Evolutionary conservation across 2,888 invertebrate genomes (phyloP), one percentile per base, ranked within the genome.

Genomic region (Ophonus ardosiacus): DNA sequence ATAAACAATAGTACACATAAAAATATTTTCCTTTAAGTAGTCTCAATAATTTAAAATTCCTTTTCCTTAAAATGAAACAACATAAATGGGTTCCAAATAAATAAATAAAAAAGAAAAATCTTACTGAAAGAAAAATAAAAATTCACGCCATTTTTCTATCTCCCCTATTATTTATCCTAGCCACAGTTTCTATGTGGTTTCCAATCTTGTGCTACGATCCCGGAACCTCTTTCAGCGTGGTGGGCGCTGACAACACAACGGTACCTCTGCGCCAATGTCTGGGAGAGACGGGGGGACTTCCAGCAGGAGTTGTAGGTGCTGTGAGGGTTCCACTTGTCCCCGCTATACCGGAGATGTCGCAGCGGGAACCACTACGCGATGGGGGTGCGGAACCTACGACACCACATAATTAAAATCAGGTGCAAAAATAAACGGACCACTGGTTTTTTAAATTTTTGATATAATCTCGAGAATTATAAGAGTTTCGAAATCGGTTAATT

Each of bases 241-340:
- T 86, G 17, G 79, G 85, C 56, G 80, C 81, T 38, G 71, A 85
- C 56, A 82, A 81, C 17, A 84, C 74, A 43, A 81, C 81, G 17
- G 91, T 90, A 51, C 88, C 88, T 61, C 93, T 90, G 85, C 93
- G 92, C 74, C 91, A 91, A 86, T 95, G 94, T 76, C 95, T 94
- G 21, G 96, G 96, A 56, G 96, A 96, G 56, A 94, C 93, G 74
- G 96, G 96, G 68, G 96, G 96, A 61, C 96, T 96, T 51, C 94
- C 92, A 81, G 94, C 93, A 0, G 96, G 96, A 15, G 96, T 96
- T 57, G 93, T 93, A 17, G 96, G 96, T 59, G 96, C 96, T 13
- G 96, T 96, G 76, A 95, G 94, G 10, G 94, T 94, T 24, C 94
- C 91, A 86, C 94, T 94, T 85, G 94, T 93, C 40, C 94, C 93